Percentiles rank a stretch among this genome's conserved stretches.
These are phyloP conservation scores for Coilia nasus DNA, from an alignment of 2,797 vertebrate genomes.

Conservation along the genomic window DNA sequence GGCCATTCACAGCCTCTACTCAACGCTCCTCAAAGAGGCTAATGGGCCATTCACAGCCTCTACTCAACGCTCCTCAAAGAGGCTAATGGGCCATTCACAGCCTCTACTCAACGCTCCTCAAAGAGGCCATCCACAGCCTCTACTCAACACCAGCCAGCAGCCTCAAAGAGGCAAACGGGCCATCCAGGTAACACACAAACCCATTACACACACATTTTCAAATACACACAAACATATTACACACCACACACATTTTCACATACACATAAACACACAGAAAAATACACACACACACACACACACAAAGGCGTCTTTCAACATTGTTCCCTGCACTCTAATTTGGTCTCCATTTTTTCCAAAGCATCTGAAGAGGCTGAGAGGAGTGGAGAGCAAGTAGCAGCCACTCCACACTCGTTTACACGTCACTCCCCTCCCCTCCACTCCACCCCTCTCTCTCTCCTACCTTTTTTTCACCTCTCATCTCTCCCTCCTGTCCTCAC, in stretches of 20 bases:
- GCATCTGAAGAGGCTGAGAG: background rate
- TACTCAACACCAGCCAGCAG: background rate
- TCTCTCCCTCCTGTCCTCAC: too few species aligned
- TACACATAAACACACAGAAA: background rate
- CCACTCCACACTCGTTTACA: constrained; percentile 33
- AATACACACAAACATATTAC: background rate
- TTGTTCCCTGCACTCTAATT: background rate
- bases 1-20: too few species aligned
- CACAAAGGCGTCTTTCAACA: background rate
- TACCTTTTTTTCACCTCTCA: too few species aligned
- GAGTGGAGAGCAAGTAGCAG: constrained; percentile 26
- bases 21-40: too few species aligned
- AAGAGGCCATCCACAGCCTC: background rate
- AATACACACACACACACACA: background rate
- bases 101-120: too few species aligned
- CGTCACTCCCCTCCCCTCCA: constrained; percentile 11
- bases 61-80: background rate
- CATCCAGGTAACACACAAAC: background rate
- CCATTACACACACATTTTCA: background rate
- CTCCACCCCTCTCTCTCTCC: constrained; percentile 3
- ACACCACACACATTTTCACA: background rate
- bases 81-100: background rate
- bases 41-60: background rate
- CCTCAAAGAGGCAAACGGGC: background rate
- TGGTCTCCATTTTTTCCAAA: background rate